Evolutionary conservation across 2,797 vertebrate species (phyloP), one percentile per base, ranked within the genome.

Genomic region (Pterois miles): DNA sequence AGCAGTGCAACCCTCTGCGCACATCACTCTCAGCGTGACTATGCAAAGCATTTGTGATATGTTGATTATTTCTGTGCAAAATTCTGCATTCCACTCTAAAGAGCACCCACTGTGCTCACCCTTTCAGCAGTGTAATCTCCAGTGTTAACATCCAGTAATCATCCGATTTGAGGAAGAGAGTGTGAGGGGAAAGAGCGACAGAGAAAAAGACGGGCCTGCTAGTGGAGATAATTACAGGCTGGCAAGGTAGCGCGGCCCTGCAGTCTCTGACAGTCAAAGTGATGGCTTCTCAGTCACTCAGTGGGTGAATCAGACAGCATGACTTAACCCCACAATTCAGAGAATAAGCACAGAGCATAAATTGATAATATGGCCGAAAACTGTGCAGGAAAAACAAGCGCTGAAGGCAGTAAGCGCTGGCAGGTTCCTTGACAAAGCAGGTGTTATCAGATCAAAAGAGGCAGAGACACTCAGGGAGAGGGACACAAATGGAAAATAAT

Each of bases 81-180:
- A 71, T 25, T 64, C 14, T 25, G 76, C 43, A 23, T 71, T 71
- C 54, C 14, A 53, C 65, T 64, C 73, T 60, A 72, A 52, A 53
- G 63, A 83, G 40, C 79, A 25, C 57, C 77, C 65, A 46, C 83
- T 76, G 76, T 20, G 80, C 69, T 82, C 71, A 80, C 58, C 77
- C 83, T 86, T 92, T 92, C 92, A 86, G 82, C 87, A 76, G 82
- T 66, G 76, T 88, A 85, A 92, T 93, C 88, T 84, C 75, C 86
- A 73, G 74, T 79, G 79, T 88, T 91, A 93, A 89, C 84, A 87
- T 89, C 86, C 86, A 81, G 86, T 86, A 93, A 93, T 94, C 87
- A 94, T 92, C 87, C 18, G 76, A 92, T 93, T 92, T 91, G 83
- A 85, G 86, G 56, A 3, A 71, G 81, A 69, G 81, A 82, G 85